phyloP scores from a whole-genome alignment of 1,140 invertebrate species.

The Hylaeus anthracinus region DNA sequence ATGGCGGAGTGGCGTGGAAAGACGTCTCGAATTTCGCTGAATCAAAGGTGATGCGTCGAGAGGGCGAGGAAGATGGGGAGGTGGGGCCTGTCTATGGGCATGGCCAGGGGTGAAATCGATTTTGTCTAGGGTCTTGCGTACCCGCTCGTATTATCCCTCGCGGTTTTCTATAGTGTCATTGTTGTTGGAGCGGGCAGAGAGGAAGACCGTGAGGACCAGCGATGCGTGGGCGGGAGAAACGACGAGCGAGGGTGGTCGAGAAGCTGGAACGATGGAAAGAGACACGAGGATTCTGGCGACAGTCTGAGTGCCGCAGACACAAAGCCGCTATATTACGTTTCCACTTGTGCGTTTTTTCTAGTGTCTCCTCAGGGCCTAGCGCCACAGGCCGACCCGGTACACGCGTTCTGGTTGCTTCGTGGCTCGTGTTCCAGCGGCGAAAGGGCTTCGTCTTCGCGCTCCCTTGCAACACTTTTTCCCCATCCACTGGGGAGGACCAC shows the following conservation, averaged over 20 bases:
- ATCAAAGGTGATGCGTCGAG: slow-evolving; percentile 74
- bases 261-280: neutral
- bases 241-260: neutral
- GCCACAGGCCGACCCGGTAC: slow-evolving; percentile 43
- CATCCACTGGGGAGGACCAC: neutral
- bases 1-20: slow-evolving; percentile 77
- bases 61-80: slow-evolving; percentile 8
- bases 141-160: slow-evolving; percentile 63
- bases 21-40: slow-evolving; percentile 81
- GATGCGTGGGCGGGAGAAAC: neutral
- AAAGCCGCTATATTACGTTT: slow-evolving; percentile 76
- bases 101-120: slow-evolving; percentile 73
- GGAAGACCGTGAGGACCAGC: neutral
- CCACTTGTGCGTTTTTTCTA: slow-evolving; percentile 72
- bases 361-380: slow-evolving; percentile 52
- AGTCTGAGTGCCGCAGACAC: slow-evolving; percentile 69
- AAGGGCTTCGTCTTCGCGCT: slow-evolving; percentile 16
- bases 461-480: slow-evolving; percentile 10
- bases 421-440: slow-evolving; percentile 39
- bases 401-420: neutral
- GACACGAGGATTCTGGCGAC: slow-evolving; percentile 18
- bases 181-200: slow-evolving; percentile 64
- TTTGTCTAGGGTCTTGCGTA: slow-evolving; percentile 69
- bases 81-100: slow-evolving; percentile 31
- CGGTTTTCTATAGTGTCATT: slow-evolving; percentile 77